phyloP scores from a whole-genome alignment of 2,797 vertebrate species.

The Tolypeutes matacus region DNA sequence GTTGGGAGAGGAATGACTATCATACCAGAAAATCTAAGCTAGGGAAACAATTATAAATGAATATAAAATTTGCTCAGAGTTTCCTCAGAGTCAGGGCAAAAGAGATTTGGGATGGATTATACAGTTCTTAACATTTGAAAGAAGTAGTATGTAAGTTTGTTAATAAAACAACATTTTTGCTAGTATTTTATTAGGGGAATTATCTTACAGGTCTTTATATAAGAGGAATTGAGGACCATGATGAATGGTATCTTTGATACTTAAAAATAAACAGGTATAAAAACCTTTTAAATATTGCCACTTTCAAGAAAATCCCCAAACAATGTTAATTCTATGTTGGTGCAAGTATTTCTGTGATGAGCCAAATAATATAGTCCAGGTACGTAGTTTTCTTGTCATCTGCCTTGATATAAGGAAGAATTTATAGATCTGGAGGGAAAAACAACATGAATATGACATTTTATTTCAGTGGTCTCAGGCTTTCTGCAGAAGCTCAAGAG shows the following conservation, averaged over 20 bases:
- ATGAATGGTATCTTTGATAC: neutral
- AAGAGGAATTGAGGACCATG: neutral
- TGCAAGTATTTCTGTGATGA: neutral
- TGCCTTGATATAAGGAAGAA: neutral
- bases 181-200: neutral
- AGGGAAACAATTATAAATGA: neutral
- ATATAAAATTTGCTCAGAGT: neutral
- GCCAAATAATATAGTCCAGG: neutral
- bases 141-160: neutral
- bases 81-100: conserved; percentile 32
- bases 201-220: conserved; percentile 2
- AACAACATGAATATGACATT: neutral
- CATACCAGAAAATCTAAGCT: neutral
- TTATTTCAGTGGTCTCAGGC: neutral
- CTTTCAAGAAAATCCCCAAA: conserved; percentile 33
- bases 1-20: neutral
- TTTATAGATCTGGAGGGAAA: neutral
- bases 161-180: conserved; percentile 21
- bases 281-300: conserved; percentile 5
- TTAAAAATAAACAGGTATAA: neutral
- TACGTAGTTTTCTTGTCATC: neutral
- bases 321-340: conserved; percentile 17
- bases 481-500: neutral
- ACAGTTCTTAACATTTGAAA: neutral
- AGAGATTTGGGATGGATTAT: neutral